These are phyloP conservation scores for Sebastes variabilis DNA, from an alignment of 2,797 vertebrate genomes.

Conservation along the genomic window DNA sequence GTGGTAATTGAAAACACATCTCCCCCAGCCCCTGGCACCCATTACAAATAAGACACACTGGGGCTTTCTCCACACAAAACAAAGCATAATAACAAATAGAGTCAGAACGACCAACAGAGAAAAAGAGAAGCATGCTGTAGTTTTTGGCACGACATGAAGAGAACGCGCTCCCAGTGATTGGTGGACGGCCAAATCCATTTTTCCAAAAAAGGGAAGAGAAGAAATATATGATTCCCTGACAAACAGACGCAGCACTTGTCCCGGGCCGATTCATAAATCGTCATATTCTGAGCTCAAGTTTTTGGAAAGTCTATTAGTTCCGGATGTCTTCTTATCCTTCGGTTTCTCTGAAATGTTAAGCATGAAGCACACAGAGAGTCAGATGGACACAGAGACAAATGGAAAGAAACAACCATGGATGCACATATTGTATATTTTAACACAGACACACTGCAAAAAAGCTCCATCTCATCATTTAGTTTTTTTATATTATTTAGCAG, in stretches of 20 bases:
- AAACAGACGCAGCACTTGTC: conserved; percentile 69
- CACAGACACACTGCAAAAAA: background rate
- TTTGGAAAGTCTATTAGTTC: conserved; percentile 74
- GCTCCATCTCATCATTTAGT: background rate
- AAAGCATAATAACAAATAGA: conserved; percentile 77
- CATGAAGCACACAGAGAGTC: conserved; percentile 36
- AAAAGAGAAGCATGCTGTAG: conserved; percentile 68
- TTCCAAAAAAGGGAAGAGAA: conserved; percentile 65
- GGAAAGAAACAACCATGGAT: conserved; percentile 1
- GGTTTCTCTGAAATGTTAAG: conserved; percentile 63
- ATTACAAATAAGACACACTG: conserved; percentile 73
- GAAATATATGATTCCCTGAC: conserved; percentile 73
- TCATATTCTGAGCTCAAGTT: conserved; percentile 59
- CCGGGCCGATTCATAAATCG: conserved; percentile 75
- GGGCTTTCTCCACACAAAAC: conserved; percentile 70
- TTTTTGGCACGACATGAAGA: conserved; percentile 76
- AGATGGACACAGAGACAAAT: conserved; percentile 24
- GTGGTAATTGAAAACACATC: conserved; percentile 83
- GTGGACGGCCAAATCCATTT: conserved; percentile 72
- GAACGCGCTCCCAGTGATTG: conserved; percentile 65
- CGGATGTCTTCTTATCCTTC: conserved; percentile 67
- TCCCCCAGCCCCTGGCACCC: conserved; percentile 70
- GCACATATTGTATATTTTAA: background rate
- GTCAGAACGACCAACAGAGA: conserved; percentile 57
- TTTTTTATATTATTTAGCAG: background rate